Evolutionary conservation across 2,113 vertebrate genomes (phyloP), one percentile per base, ranked within the genome.

Genomic region (Jacana jacana): DNA sequence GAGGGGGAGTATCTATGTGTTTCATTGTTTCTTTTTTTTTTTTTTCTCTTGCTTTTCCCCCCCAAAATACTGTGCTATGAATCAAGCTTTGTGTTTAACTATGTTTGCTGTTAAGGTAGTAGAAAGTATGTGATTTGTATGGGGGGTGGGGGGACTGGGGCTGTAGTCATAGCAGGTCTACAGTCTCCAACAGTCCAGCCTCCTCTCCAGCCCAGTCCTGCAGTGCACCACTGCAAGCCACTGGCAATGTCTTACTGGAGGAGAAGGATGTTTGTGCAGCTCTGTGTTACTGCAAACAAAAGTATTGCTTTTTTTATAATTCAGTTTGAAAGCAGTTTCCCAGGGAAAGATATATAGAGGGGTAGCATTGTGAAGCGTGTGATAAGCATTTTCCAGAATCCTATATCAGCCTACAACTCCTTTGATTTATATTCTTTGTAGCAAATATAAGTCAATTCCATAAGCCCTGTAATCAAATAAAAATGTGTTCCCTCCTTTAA

Each of bases 401-500:
- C 69, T 88, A n/a, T 82, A 91, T 23, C 58, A 88, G 55, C 52
- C 55, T 93, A 51, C 76, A 95, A 57, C 48, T 92, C 70, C 87
- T 97, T 69, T 90, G 84, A 54, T 97, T 91, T 79, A 81, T 93
- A 84, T 71, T 87, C 64, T 96, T 93, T 96, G 68, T 95, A 93
- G 93, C 91, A 95, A 93, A 82, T 97, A 44, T 95, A 96, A 96
- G 88, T 95, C 95, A 96, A 58, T 90, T 91, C 94, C 94, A 1
- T 96, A 96, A 96, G 93, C 89, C 96, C 96, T 97, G 95, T 96
- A 93, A 97, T 96, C 96, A 97, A 96, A 95, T 97, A 97, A 97
- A 97, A 95, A 97, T 96, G 91, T 97, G 95, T 97, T 97, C 96
- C 95, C 96, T 97, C 95, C 97, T 97, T 97, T 97, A 97, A 97